Conservation (phyloP, 1,140 invertebrate genomes). For the Halictus rubicundus region DNA sequence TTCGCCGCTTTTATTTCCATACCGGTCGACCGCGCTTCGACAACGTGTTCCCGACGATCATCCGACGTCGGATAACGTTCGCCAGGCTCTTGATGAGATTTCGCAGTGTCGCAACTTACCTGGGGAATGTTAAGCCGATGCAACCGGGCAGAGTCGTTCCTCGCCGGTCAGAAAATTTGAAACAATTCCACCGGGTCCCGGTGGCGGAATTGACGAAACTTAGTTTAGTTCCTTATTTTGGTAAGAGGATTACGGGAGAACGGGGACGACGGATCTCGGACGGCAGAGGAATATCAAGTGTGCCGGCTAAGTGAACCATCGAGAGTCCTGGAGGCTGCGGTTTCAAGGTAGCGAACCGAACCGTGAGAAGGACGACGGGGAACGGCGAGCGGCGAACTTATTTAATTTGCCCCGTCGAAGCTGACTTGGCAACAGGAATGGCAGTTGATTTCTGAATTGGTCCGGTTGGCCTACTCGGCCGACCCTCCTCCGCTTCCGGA, state of each 20-base stretch:
- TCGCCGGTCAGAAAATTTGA: neutral
- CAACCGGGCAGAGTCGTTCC: neutral
- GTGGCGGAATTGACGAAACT: neutral
- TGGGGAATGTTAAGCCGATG: no score
- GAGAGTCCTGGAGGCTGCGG: constrained; percentile 21
- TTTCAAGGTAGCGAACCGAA: constrained; percentile 13
- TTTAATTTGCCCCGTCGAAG: constrained; percentile 67
- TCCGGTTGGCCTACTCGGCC: constrained; percentile 41
- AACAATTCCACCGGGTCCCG: neutral
- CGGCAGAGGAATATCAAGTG: constrained; percentile 30
- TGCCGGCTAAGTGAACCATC: constrained; percentile 34
- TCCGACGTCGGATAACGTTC: no score
- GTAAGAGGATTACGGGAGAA: constrained; percentile 30
- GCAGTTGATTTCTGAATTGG: constrained; percentile 60
- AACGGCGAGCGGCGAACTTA: constrained; percentile 52
- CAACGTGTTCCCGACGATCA: no score
- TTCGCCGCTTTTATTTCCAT: no score
- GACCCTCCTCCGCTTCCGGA: constrained; percentile 18
- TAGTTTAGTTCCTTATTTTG: neutral
- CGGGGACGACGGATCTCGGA: neutral
- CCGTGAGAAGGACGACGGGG: neutral
- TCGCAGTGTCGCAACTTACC: no score
- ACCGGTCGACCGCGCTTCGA: no score
- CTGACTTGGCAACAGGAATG: constrained; percentile 67
- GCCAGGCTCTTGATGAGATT: no score